Evolutionary conservation across 2,797 vertebrate genomes (phyloP), one percentile per base, ranked within the genome.

Genomic region (Coranthus polyacanthus): DNA sequence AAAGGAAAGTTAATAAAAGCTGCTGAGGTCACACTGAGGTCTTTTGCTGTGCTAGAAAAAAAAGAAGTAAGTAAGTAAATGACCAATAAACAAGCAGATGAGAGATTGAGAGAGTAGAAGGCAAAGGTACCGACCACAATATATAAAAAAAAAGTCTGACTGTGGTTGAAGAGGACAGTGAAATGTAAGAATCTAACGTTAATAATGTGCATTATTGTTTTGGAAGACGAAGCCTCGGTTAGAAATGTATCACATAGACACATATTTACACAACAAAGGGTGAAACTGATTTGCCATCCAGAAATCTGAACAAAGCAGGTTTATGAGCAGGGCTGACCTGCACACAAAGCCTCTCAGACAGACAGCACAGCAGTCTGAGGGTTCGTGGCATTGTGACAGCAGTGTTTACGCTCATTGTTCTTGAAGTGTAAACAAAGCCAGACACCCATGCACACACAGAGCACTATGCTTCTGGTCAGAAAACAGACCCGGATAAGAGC

Each of bases 1-100:
- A 43, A 41, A 60, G 44, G 12, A 43, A 88, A 46, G 89, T 37
- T 0, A 15, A 32, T 6, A 44, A 47, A 56, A 32, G 21, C 11
- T 17, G 12, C 10, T 24, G 1, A 36, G 0, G 15, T 12, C 13
- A 38, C 20, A 57, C 18, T 5, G 2, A 15, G n/a, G 2, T 29
- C 8, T 29, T 29, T 29, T 4, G 26, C 26, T 6, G 26, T 29
- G 26, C 6, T 4, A 3, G 15, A 6, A 8, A 32, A 49, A 6
- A 8, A 11, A 1, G 5, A 6, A 7, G 16, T 29, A 7, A 29
- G 26, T 29, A 24, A 24, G 22, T 24, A 46, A 50, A 44, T 7
- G 8, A 55, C 12, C 4, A 36, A 50, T 32, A 17, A 32, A 58
- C 12, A n/a, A n/a, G n/a, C n/a, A n/a, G n/a, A n/a, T n/a, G n/a